These are phyloP conservation scores for Mola mola DNA, from an alignment of 2,113 vertebrate species.

Conservation along the genomic window DNA sequence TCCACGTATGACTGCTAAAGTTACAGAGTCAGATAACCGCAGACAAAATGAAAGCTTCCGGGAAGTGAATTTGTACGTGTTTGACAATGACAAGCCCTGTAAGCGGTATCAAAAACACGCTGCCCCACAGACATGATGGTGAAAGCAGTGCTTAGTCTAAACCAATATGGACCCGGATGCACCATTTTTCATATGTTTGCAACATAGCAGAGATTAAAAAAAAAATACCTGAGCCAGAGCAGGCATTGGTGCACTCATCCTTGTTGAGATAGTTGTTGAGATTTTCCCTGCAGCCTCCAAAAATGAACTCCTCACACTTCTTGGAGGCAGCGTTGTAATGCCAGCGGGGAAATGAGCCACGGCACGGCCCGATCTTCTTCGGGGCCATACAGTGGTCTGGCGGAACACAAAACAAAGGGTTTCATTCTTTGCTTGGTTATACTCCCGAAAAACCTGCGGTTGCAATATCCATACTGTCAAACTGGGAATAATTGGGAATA, in stretches of 20 bases:
- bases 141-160: background rate
- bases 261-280: conserved; percentile 90
- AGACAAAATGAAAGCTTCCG: too few species aligned
- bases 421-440: too few species aligned
- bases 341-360: conserved; percentile 91
- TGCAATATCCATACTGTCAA: too few species aligned
- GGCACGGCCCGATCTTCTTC: conserved; percentile 89
- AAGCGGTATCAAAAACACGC: too few species aligned
- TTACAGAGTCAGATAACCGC: too few species aligned
- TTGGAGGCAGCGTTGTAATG: conserved; percentile 85
- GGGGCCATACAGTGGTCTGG: conserved; percentile 90
- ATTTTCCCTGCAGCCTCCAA: conserved; percentile 91
- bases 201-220: too few species aligned
- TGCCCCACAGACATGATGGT: background rate
- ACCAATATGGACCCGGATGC: background rate
- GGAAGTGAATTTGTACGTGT: too few species aligned
- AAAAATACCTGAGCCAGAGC: conserved; percentile 65
- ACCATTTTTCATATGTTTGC: too few species aligned
- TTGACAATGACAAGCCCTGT: too few species aligned
- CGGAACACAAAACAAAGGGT: background rate
- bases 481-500: too few species aligned
- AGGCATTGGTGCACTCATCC: conserved; percentile 87
- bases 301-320: conserved; percentile 87
- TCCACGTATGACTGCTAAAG: too few species aligned
- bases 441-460: too few species aligned